Conservation (phyloP, 2,113 vertebrate species). For the Tragelaphus imberbis region DNA sequence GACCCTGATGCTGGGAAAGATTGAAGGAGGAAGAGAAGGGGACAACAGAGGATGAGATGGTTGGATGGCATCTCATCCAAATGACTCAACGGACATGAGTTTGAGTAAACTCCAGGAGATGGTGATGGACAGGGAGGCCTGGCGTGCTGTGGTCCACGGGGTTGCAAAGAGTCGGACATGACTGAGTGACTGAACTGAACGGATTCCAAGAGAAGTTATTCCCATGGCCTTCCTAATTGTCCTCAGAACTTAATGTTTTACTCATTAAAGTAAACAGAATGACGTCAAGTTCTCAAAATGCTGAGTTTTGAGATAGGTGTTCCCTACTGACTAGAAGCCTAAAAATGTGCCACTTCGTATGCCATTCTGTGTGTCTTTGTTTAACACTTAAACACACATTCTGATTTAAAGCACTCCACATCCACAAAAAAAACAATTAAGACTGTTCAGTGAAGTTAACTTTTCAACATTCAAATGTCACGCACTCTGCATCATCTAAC, state of each 20-base stretch:
- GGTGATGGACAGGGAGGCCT: background rate
- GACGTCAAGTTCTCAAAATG: background rate
- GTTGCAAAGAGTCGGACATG: background rate
- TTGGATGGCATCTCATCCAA: background rate
- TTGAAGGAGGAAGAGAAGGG: background rate
- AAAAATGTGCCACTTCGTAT: background rate
- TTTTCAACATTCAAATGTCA: background rate
- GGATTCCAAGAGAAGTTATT: background rate
- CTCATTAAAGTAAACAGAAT: background rate
- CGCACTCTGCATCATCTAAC: background rate
- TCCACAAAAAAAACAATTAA: background rate
- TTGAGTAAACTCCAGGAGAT: background rate
- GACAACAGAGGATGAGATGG: background rate
- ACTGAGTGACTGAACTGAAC: background rate
- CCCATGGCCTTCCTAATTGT: background rate
- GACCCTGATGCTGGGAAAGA: background rate
- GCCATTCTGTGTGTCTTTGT: background rate
- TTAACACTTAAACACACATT: background rate
- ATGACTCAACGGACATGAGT: background rate
- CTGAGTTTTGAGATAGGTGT: background rate
- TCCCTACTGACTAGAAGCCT: background rate
- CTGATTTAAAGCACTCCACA: background rate
- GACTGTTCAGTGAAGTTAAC: background rate
- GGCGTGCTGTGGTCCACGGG: fast-evolving
- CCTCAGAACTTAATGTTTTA: background rate